phyloP scores from a whole-genome alignment of 2,113 vertebrate genomes.

The Galemys pyrenaicus region DNA sequence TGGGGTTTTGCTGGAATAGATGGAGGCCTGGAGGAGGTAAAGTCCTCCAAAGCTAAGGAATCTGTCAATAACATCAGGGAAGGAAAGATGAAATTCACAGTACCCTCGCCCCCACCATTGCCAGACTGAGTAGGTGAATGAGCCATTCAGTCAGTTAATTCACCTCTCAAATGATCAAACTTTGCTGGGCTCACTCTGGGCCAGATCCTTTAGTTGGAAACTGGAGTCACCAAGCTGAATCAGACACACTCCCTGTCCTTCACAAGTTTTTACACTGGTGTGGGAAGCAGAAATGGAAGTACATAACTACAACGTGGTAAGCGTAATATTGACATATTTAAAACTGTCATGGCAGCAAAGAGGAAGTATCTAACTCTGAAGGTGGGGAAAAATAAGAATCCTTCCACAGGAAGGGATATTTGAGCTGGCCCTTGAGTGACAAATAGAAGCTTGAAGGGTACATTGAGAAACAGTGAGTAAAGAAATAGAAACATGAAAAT shows the following conservation, averaged over 20 bases:
- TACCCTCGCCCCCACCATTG: neutral
- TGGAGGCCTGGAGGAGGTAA: neutral
- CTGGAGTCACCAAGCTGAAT: neutral
- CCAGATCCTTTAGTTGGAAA: neutral
- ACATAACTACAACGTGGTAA: neutral
- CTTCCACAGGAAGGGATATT: constrained; percentile 13
- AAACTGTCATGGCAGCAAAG: neutral
- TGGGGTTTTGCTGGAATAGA: constrained; percentile 32
- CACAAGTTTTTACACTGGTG: neutral
- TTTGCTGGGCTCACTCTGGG: neutral
- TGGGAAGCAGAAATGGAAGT: constrained; percentile 42
- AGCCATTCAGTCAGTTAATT: neutral
- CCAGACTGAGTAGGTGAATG: neutral
- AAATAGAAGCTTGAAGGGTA: neutral
- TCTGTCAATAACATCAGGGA: constrained; percentile 1
- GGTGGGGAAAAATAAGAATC: constrained; percentile 7
- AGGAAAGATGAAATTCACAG: constrained; percentile 47
- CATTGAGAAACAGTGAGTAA: constrained; percentile 6
- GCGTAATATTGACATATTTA: neutral
- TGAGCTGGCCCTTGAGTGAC: neutral
- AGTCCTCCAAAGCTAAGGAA: constrained; percentile 50
- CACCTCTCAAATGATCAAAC: neutral
- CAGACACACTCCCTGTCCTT: neutral
- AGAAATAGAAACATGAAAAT: constrained; percentile 48
- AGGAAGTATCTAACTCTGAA: constrained; percentile 35